Evolutionary conservation across 2,888 invertebrate species (phyloP), one percentile per base, ranked within the genome.

Genomic region (Lithophane socia): DNA sequence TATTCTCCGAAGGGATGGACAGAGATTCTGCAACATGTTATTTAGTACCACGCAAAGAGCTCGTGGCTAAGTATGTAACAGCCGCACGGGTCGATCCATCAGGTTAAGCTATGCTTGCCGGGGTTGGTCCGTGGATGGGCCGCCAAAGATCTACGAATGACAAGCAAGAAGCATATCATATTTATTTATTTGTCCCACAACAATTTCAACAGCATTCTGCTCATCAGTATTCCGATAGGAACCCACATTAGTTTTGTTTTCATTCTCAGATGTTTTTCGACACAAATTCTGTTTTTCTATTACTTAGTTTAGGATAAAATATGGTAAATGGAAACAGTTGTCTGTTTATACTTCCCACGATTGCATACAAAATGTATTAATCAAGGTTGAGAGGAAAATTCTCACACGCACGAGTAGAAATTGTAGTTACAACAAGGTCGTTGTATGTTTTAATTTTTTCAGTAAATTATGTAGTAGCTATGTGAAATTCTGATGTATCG

Each of bases 371-470:
- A 9, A 52, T 47, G n/a, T 58, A n/a, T 66, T 49, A 29, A 58
- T 58, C n/a, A 12, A 12, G 44, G 7, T 13, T 21, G 0, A 52
- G 24, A 52, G n/a, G 42, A 52, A 69, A 37, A 54, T 29, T 58
- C 12, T n/a, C 44, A n/a, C 69, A 60, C 42, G 69, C 69, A 60
- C 42, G 69, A 52, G 58, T 24, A n/a, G 16, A 24, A 42, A 65
- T 42, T 58, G 3, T n/a, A 18, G 12, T 18, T 16, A 16, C 1
- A 4, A 49, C 69, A 56, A 47, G 16, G 29, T 71, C 9, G 0
- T 44, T 71, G 16, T n/a, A 37, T 37, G 12, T 49, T 66, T 49
- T 47, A 1, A 44, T 63, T 24, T 13, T 13, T 24, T n/a, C 24
- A 24, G 52, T 52, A 24, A 52, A 71, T 2, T 65, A 16, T 65